Conservation (phyloP, 2,797 vertebrate species). For the Brachyalestes nurse region DNA sequence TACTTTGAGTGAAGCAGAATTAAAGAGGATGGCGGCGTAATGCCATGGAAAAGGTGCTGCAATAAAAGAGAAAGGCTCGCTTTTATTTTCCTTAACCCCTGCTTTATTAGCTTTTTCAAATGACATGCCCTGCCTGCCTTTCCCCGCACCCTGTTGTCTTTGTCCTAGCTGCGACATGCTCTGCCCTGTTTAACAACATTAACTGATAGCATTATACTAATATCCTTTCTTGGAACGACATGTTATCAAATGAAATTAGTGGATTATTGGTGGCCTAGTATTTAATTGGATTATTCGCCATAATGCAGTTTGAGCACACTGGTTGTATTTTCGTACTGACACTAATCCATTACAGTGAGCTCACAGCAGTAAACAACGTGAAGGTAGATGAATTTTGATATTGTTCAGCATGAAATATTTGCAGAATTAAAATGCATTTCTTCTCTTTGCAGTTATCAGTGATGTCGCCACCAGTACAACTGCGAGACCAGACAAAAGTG, state of each 20-base stretch:
- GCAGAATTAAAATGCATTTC: neutral
- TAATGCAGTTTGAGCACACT: constrained; percentile 59
- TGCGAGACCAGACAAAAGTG: constrained; percentile 38
- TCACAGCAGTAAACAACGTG: neutral
- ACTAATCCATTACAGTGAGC: constrained; percentile 9
- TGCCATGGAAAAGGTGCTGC: constrained; percentile 47
- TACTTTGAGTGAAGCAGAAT: constrained; percentile 53
- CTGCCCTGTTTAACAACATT: constrained; percentile 51
- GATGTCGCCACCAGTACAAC: constrained; percentile 64
- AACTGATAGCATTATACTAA: constrained; percentile 62
- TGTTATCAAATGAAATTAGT: constrained; percentile 69
- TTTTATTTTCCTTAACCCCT: constrained; percentile 47
- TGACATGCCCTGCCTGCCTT: constrained; percentile 39
- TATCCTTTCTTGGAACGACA: constrained; percentile 68
- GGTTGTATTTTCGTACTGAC: constrained; percentile 37
- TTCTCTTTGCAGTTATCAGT: constrained; percentile 58
- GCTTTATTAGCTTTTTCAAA: constrained; percentile 40
- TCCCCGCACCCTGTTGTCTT: constrained; percentile 28
- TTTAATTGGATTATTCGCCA: constrained; percentile 66
- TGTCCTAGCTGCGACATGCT: constrained; percentile 27
- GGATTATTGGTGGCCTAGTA: constrained; percentile 62
- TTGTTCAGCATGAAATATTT: neutral
- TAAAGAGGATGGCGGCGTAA: constrained; percentile 47
- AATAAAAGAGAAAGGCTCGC: constrained; percentile 49
- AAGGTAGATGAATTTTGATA: neutral